Percentiles rank a stretch among this genome's conserved stretches.
These are phyloP conservation scores for Caenorhabditis uteleia DNA, from an alignment of 2,888 invertebrate genomes.

Conservation along the genomic window DNA sequence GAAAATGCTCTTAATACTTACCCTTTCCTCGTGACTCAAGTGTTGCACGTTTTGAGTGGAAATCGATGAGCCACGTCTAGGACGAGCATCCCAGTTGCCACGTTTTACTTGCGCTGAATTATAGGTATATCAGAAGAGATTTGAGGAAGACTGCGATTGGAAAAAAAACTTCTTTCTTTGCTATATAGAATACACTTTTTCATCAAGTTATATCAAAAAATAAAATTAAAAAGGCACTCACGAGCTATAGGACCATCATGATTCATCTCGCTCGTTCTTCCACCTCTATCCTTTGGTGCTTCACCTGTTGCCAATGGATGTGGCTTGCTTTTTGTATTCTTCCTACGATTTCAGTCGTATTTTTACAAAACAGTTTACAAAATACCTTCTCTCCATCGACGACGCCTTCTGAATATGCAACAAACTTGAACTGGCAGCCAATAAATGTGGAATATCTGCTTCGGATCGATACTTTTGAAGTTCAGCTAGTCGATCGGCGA, in stretches of 20 bases:
- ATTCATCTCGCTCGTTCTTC: conserved; percentile 33
- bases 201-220: not conserved
- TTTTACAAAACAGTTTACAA: not conserved
- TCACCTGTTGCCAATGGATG: conserved; percentile 34
- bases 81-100: too few species aligned
- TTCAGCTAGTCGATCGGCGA: conserved; percentile 24
- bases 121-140: not conserved
- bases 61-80: too few species aligned
- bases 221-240: too few species aligned
- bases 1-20: too few species aligned
- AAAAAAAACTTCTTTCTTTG: not conserved
- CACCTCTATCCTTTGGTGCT: conserved; percentile 46
- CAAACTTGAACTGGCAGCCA: conserved; percentile 48
- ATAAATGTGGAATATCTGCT: conserved; percentile 35
- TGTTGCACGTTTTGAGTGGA: too few species aligned
- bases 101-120: too few species aligned
- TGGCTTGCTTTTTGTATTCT: conserved; percentile 19
- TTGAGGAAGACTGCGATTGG: not conserved
- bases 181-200: not conserved
- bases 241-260: too few species aligned
- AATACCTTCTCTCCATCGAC: conserved; percentile 10
- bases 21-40: too few species aligned
- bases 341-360: not conserved
- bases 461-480: conserved; percentile 19
- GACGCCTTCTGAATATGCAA: conserved; percentile 43